Evolutionary conservation across 1,140 invertebrate species (phyloP).

Genomic region (Mercenaria mercenaria): DNA sequence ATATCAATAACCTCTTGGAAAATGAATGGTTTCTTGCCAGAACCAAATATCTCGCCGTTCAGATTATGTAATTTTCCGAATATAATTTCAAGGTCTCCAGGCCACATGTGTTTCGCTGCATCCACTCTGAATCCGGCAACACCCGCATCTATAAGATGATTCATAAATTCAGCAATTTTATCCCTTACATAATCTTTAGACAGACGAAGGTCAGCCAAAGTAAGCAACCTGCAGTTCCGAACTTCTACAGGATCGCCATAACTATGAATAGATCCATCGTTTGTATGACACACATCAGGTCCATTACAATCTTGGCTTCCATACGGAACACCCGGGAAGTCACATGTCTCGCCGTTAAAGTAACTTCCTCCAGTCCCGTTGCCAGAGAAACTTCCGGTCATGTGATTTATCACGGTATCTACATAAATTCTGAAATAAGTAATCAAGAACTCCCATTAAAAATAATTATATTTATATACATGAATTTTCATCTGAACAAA

Average conservation of each 20-base stretch:
- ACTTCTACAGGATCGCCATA: constrained; percentile 83
- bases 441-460: no score
- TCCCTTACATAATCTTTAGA: constrained; percentile 89
- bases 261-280: constrained; percentile 84
- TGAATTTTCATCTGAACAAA: no score
- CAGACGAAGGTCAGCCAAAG: constrained; percentile 92
- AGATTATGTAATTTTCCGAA: constrained; percentile 87
- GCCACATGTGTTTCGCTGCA: constrained; percentile 85
- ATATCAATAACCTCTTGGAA: constrained; percentile 94
- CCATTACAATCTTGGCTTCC: constrained; percentile 83
- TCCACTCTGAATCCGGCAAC: constrained; percentile 90
- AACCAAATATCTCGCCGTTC: constrained; percentile 80
- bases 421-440: constrained; percentile 91
- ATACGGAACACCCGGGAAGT: constrained; percentile 88
- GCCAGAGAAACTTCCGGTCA: constrained; percentile 89
- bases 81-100: constrained; percentile 77
- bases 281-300: constrained; percentile 80
- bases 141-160: constrained; percentile 89
- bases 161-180: constrained; percentile 86
- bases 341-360: constrained; percentile 83
- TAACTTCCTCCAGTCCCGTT: constrained; percentile 82
- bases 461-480: no score
- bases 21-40: constrained; percentile 85
- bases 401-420: constrained; percentile 95
- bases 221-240: constrained; percentile 91